Percentiles rank a stretch among this genome's conserved stretches.
Conservation (phyloP, 2,113 vertebrate genomes). For the Bolborhynchus lineola region DNA sequence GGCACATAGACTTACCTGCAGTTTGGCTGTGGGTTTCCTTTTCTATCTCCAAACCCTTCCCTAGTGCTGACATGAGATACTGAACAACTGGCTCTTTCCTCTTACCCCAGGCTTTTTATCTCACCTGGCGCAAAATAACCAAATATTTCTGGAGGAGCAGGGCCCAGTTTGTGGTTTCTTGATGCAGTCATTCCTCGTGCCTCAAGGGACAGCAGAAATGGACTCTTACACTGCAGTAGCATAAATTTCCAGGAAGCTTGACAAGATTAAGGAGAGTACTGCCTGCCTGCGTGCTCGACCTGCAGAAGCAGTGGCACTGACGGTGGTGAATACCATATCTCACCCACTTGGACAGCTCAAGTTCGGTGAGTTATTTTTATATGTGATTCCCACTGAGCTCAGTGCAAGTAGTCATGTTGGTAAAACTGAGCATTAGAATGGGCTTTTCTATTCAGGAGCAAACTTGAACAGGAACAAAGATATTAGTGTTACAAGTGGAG, state of each 20-base stretch:
- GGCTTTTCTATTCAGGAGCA: rapidly evolving
- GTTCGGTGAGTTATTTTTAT: background rate
- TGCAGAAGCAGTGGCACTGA: background rate
- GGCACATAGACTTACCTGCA: background rate
- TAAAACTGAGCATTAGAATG: background rate
- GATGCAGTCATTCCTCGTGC: rapidly evolving
- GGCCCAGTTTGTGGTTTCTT: background rate
- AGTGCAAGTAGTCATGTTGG: rapidly evolving
- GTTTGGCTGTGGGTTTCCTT: background rate
- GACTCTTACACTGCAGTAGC: background rate
- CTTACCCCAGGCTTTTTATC: background rate
- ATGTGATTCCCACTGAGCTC: background rate
- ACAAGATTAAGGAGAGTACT: background rate
- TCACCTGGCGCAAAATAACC: background rate
- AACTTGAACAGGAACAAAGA: background rate
- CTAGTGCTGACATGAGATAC: background rate
- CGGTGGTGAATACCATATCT: background rate
- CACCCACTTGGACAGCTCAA: background rate
- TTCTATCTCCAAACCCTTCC: background rate
- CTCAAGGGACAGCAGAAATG: background rate
- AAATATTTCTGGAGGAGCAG: background rate
- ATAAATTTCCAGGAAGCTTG: background rate
- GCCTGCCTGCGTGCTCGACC: rapidly evolving
- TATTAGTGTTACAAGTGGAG: rapidly evolving
- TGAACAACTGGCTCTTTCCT: background rate